A percentile compares a stretch with the other conserved stretches of the same genome.
These are phyloP conservation scores for Ispidina picta DNA, from an alignment of 2,797 vertebrate genomes.

Conservation along the genomic window DNA sequence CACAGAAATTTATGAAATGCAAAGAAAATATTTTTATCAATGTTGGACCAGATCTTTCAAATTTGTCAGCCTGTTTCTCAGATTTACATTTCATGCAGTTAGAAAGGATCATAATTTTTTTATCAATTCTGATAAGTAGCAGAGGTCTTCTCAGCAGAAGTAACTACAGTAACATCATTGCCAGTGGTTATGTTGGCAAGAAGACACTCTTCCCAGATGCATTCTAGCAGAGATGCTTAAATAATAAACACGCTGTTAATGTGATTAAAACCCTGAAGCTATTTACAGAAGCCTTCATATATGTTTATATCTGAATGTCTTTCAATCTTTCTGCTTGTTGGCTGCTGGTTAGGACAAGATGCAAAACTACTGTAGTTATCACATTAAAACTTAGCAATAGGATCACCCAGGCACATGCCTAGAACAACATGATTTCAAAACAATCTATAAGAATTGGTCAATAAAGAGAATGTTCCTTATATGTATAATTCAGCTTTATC, in stretches of 20 bases:
- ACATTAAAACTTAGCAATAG: constrained; percentile 48
- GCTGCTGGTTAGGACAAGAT: constrained; percentile 43
- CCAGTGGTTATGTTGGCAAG: neutral
- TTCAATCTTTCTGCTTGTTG: constrained; percentile 47
- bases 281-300: constrained; percentile 44
- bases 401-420: constrained; percentile 54
- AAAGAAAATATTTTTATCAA: neutral
- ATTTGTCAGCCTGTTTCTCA: neutral
- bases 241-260: neutral
- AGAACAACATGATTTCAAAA: constrained; percentile 21
- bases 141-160: neutral
- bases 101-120: constrained; percentile 15
- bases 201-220: neutral
- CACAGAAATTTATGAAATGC: neutral
- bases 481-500: constrained; percentile 66
- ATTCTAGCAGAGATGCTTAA: neutral
- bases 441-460: constrained; percentile 57
- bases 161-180: neutral
- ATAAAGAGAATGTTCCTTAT: constrained; percentile 67
- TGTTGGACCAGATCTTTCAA: neutral
- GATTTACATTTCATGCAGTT: neutral
- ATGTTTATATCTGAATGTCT: constrained; percentile 41
- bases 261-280: constrained; percentile 46
- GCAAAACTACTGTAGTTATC: constrained; percentile 22
- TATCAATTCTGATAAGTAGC: neutral